A percentile compares a stretch with the other conserved stretches of the same genome.
Conservation (phyloP, 2,888 invertebrate species). For the Abscondita cerata region DNA sequence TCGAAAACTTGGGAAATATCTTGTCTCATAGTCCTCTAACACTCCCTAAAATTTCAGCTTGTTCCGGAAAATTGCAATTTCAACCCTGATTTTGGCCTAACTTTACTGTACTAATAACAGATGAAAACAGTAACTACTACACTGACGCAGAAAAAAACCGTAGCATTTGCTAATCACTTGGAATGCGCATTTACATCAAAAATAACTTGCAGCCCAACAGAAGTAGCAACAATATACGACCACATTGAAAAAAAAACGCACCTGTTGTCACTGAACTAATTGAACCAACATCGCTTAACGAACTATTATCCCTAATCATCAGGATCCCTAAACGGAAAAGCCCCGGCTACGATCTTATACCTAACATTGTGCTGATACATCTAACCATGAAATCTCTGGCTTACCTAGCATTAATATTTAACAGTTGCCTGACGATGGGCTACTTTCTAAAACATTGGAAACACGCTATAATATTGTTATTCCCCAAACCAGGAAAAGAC, state of each 20-base stretch:
- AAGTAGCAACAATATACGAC: slow-evolving; percentile 9
- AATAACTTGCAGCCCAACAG: slow-evolving; percentile 2
- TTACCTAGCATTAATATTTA: background rate
- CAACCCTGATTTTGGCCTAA: too few species aligned
- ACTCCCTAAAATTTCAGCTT: too few species aligned
- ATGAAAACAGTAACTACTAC: background rate
- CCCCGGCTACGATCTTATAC: background rate
- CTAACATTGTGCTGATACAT: background rate
- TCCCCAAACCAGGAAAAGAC: slow-evolving; percentile 3
- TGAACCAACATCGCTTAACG: slow-evolving; percentile 3
- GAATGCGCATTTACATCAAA: slow-evolving; percentile 1
- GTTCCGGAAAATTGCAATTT: too few species aligned
- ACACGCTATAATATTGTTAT: background rate
- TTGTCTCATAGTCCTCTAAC: too few species aligned
- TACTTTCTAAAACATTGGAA: slow-evolving; percentile 2
- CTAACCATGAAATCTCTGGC: background rate
- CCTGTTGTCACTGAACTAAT: slow-evolving; percentile 7
- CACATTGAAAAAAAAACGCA: slow-evolving; percentile 15
- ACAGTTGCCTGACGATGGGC: background rate
- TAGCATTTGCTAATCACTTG: slow-evolving; percentile 12
- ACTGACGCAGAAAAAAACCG: slow-evolving; percentile 8
- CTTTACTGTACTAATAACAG: too few species aligned
- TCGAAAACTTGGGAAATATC: too few species aligned
- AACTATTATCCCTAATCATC: slow-evolving; percentile 1
- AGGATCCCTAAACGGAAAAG: background rate